These are phyloP conservation scores for Stictocephala bisonia DNA, from an alignment of 2,888 invertebrate species.

Conservation along the genomic window DNA sequence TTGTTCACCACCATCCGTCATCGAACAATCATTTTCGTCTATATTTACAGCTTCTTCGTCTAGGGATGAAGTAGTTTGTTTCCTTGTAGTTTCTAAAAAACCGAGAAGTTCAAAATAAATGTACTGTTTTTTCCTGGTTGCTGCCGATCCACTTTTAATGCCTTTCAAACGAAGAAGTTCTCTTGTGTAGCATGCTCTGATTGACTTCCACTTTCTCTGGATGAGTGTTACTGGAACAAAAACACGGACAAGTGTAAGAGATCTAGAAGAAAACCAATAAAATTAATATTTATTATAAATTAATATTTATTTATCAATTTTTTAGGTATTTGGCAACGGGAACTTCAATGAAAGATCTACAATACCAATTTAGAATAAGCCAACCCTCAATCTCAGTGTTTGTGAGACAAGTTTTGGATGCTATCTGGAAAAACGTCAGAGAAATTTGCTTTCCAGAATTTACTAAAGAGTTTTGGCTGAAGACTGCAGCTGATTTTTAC, in stretches of 20 bases:
- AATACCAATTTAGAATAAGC: conserved; percentile 17
- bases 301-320: not conserved
- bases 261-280: conserved; percentile 32
- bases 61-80: conserved; percentile 28
- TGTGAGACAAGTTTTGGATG: conserved; percentile 24
- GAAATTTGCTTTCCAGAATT: conserved; percentile 24
- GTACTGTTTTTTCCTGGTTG: conserved; percentile 34
- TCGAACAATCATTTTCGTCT: conserved; percentile 26
- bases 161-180: conserved; percentile 38
- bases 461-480: conserved; percentile 17
- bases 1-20: conserved; percentile 20
- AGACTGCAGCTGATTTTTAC: conserved; percentile 31
- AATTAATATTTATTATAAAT: conserved; percentile 14
- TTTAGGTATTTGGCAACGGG: conserved; percentile 18
- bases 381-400: not conserved
- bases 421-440: conserved; percentile 20
- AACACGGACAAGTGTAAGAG: conserved; percentile 33
- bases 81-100: conserved; percentile 34
- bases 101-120: conserved; percentile 29
- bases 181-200: conserved; percentile 34
- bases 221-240: conserved; percentile 36
- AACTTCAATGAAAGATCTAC: conserved; percentile 20
- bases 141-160: conserved; percentile 37
- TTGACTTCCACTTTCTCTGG: conserved; percentile 34
- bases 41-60: conserved; percentile 32